phyloP scores from a whole-genome alignment of 2,888 invertebrate genomes.

The Metallyticus violacea region DNA sequence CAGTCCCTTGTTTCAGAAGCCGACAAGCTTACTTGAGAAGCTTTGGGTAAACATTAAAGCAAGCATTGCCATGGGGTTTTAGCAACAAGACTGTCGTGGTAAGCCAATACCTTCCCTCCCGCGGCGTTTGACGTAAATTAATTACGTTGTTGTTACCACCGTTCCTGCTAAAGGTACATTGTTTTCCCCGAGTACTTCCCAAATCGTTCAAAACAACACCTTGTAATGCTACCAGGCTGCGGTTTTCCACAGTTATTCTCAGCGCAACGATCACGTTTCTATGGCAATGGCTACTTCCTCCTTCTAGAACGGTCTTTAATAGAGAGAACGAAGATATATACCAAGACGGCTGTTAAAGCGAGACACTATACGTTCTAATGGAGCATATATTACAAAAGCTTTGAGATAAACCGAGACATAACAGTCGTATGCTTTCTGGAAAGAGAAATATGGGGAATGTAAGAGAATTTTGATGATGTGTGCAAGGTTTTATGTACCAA shows the following conservation, averaged over 20 bases:
- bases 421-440: too few species aligned
- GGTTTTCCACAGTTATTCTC: not conserved
- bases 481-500: too few species aligned
- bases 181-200: not conserved
- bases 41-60: not conserved
- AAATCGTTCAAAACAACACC: not conserved
- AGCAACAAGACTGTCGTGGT: not conserved
- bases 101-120: not conserved
- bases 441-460: too few species aligned
- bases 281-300: not conserved
- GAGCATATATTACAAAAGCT: too few species aligned
- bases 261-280: not conserved
- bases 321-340: too few species aligned
- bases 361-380: too few species aligned
- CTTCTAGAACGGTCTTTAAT: too few species aligned
- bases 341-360: too few species aligned
- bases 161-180: not conserved
- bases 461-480: too few species aligned
- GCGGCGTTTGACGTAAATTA: not conserved
- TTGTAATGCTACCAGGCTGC: not conserved
- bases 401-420: too few species aligned
- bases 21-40: not conserved
- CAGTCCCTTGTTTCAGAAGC: not conserved
- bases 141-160: not conserved
- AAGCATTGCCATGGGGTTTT: not conserved